Evolutionary conservation across 1,140 invertebrate genomes (phyloP), one percentile per base, ranked within the genome.

Genomic region (Tetragonula clypearis): DNA sequence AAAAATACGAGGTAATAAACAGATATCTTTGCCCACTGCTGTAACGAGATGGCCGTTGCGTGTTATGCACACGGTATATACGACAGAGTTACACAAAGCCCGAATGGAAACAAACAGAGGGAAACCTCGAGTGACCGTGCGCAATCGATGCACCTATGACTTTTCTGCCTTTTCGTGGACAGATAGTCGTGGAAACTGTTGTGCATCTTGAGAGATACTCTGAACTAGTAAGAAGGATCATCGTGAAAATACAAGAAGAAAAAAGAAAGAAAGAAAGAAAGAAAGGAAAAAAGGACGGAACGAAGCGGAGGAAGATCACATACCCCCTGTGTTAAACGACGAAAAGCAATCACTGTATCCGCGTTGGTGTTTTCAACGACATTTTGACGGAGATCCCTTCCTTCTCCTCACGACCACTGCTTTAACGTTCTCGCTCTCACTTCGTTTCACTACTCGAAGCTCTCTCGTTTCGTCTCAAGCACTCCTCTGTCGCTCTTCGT

Each of bases 331-430:
- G 75, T 88, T 88, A 85, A 82, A 82, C 53, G 75, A 88, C 69
- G 81, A 84, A 77, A 91, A 83, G 78, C 82, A 78, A 91, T 91
- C 86, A 91, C 90, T 92, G 90, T 87, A 91, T 92, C 90, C 87
- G 90, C 89, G 89, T 92, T 92, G 89, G 90, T 90, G 90, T 91
- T 92, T 91, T 91, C 87, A 92, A 87, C 92, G 91, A 92, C 92
- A 92, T 92, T 92, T 92, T 92, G 92, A 92, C 91, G 90, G 90
- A 85, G 87, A 88, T 87, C 79, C 77, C 82, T 84, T 79, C 76
- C 79, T 86, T 60, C 74, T 73, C 83, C 73, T 69, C 77, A n/a
- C 82, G 41, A 56, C 77, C 62, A 55, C 30, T 78, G 65, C 72
- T 66, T 62, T 74, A 60, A 80, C 83, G 80, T 62, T 60, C 73